Conservation (phyloP, 2,888 invertebrate species). For the Gortyna flavago region DNA sequence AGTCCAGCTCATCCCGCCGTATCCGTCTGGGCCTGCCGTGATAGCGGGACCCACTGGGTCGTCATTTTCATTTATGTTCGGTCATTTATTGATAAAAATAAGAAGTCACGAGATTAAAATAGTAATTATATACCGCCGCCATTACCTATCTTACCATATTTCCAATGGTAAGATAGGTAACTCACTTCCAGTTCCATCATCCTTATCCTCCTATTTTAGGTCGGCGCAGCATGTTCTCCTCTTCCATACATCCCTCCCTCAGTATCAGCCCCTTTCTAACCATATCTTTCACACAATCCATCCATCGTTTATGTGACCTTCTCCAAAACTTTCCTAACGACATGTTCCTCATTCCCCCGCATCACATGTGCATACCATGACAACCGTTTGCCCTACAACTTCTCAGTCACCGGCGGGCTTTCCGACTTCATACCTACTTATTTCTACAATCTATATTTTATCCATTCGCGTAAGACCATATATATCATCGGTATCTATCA, state of each 20-base stretch:
- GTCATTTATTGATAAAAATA: neutral
- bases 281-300: neutral
- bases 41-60: no score
- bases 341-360: neutral
- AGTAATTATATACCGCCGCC: neutral
- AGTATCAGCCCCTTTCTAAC: neutral
- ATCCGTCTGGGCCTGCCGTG: no score
- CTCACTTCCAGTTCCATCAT: neutral
- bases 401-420: neutral
- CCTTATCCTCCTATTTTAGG: neutral
- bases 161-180: neutral
- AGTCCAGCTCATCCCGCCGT: no score
- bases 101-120: neutral
- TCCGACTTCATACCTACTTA: neutral
- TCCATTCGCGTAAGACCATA: neutral
- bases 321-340: neutral
- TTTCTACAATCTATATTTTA: neutral
- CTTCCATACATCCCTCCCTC: neutral
- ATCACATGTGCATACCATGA: neutral
- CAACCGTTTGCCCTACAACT: neutral
- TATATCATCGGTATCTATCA: neutral
- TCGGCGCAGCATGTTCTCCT: neutral
- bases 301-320: neutral
- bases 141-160: neutral
- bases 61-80: neutral